Base-by-base conservation (phyloP, 2,888 invertebrate genomes). In the Nemoura dubitans region DNA sequence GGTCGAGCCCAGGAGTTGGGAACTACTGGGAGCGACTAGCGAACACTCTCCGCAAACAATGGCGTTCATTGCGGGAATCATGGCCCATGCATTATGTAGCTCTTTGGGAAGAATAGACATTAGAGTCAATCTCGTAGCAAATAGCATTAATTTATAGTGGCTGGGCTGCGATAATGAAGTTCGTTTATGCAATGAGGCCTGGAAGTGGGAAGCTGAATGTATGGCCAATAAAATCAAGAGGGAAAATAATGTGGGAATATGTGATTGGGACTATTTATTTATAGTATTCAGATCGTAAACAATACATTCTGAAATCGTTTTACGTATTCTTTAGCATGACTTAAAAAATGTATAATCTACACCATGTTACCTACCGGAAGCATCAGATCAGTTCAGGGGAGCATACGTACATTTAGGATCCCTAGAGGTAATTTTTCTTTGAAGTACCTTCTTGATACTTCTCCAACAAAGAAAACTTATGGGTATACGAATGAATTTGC, bases 141-240 rank as follows among this genome's bases (percentile, higher is more conserved):
- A 59, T 59, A 59, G 59, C 59, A 59, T 59, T 59, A 59, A 59
- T 59, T 59, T 59, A 59, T 59, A 59, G 59, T 59, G 59, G 59
- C 14, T 59, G 59, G 10, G 59, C 14, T 59, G 59, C 3, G 3
- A 14, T 59, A 59, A 59, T 59, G 59, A 59, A 59, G 59, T 59
- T 7, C 59, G 59, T 59, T 21, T 21, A 59, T 59, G 59, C 59
- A 21, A 21, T 59, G n/a, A n/a, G n/a, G 59, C 59, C 59, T 7
- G 14, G 3, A 3, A 21, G n/a, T n/a, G n/a, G n/a, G n/a, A 21
- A 14, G 59, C 21, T 59, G 59, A 59, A 59, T 21, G 59, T 59
- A 59, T 21, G 59, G 59, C 2, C 59, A 59, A 59, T 59, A 21
- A 21, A 10, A 59, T 59, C 16, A 21, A 14, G 21, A 59, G 21